phyloP scores from a whole-genome alignment of 2,888 invertebrate genomes.

The Rambutsinella grinnellia region DNA sequence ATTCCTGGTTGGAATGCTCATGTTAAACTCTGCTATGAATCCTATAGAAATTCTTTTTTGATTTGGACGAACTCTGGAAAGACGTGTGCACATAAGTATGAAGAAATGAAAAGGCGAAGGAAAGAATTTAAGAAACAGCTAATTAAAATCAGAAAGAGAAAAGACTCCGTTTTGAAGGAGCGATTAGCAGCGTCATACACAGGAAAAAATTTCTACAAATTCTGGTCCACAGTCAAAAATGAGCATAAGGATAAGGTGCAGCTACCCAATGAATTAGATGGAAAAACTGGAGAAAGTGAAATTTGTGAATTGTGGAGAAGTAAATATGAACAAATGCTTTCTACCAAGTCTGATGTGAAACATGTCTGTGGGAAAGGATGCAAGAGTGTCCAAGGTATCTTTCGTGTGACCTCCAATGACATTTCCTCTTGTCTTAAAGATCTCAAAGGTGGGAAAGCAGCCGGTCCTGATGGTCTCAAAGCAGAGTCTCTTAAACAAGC shows the following conservation, averaged over 20 bases:
- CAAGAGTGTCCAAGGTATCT: constrained; percentile 1
- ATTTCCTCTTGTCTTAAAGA: background rate
- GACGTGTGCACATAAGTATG: background rate
- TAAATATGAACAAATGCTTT: too few relatives aligned
- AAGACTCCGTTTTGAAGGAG: background rate
- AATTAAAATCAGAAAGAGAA: background rate
- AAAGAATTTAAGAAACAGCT: background rate
- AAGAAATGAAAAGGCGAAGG: background rate
- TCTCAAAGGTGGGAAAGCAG: constrained; percentile 8
- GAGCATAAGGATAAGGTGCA: background rate
- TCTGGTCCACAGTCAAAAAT: constrained; percentile 15
- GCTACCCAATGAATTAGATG: background rate
- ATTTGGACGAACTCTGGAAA: background rate
- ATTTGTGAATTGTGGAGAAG: constrained; percentile 12
- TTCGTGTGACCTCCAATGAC: background rate
- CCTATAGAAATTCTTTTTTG: background rate
- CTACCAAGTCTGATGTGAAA: too few relatives aligned
- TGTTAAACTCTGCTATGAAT: background rate
- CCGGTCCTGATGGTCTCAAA: background rate
- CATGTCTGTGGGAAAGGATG: too few relatives aligned
- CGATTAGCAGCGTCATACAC: background rate
- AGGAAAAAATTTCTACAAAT: constrained; percentile 14
- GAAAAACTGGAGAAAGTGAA: background rate
- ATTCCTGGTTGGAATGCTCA: background rate
- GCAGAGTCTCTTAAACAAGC: constrained; percentile 10